These are phyloP conservation scores for Oscarella lobularis DNA, from an alignment of 37 sponge, comb jelly and placozoan species.

Conservation along the genomic window DNA sequence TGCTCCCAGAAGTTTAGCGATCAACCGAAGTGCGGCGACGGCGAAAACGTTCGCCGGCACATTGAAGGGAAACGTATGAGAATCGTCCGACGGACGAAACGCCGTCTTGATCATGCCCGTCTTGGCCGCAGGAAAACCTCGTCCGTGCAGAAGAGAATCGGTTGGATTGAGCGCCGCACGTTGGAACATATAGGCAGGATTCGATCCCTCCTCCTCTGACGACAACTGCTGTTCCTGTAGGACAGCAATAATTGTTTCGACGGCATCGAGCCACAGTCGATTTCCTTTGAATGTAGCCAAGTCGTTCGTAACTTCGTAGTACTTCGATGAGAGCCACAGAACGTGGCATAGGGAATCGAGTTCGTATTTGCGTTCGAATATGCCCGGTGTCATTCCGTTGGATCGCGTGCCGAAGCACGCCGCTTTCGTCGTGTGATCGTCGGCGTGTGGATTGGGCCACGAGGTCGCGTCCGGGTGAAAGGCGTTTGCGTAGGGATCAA, in stretches of 20 bases:
- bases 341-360: not conserved
- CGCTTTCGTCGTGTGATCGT: not conserved
- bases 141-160: not conserved
- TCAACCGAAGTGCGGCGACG: not conserved
- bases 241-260: not conserved
- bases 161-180: not conserved
- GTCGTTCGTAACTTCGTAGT: not conserved
- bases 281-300: not conserved
- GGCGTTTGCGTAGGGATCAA: slow-evolving; percentile 1
- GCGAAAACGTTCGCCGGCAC: not conserved
- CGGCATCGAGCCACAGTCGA: not conserved
- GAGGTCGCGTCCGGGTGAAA: not conserved
- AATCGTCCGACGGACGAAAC: not conserved
- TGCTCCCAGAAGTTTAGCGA: not conserved
- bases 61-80: not conserved
- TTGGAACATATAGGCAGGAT: not conserved
- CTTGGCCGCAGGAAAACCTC: not conserved
- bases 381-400: not conserved
- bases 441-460: slow-evolving; percentile 1
- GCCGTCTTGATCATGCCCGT: not conserved
- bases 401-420: not conserved
- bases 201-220: not conserved
- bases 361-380: not conserved
- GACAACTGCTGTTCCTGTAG: not conserved
- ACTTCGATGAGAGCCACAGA: not conserved